Conservation (phyloP, 2,888 invertebrate species). For the Polydrusus cervinus region DNA sequence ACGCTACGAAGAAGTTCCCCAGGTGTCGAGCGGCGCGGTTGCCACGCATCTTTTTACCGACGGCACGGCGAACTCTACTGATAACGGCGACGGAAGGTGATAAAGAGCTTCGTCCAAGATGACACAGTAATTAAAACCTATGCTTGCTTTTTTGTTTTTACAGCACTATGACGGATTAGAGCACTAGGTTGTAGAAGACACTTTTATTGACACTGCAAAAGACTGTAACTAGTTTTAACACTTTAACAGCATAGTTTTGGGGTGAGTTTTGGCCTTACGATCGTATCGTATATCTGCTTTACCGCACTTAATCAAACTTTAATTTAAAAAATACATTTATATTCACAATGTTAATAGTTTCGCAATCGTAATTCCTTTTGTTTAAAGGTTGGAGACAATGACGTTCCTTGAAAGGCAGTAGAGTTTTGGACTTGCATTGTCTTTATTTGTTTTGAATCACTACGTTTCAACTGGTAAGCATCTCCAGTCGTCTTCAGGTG, state of each 20-base stretch:
- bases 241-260: not conserved
- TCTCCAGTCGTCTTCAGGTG: too few relatives aligned
- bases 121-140: conserved; percentile 61
- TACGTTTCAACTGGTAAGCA: too few relatives aligned
- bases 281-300: too few relatives aligned
- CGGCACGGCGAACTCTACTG: conserved; percentile 36
- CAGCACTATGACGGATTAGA: conserved; percentile 31
- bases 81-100: conserved; percentile 56
- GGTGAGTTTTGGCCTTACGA: conserved; percentile 28
- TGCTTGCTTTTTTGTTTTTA: conserved; percentile 38
- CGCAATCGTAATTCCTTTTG: too few relatives aligned
- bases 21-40: conserved; percentile 47
- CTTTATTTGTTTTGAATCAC: too few relatives aligned
- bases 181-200: conserved; percentile 27
- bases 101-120: conserved; percentile 56
- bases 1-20: conserved; percentile 45
- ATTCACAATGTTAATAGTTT: too few relatives aligned
- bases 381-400: too few relatives aligned
- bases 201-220: conserved; percentile 3
- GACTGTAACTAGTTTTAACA: conserved; percentile 20
- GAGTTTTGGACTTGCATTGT: too few relatives aligned
- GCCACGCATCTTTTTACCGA: conserved; percentile 29
- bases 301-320: too few relatives aligned
- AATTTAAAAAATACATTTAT: too few relatives aligned
- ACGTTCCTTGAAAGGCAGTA: too few relatives aligned